phyloP scores from a whole-genome alignment of 1,140 invertebrate species.

The Helicorthomorpha holstii region DNA sequence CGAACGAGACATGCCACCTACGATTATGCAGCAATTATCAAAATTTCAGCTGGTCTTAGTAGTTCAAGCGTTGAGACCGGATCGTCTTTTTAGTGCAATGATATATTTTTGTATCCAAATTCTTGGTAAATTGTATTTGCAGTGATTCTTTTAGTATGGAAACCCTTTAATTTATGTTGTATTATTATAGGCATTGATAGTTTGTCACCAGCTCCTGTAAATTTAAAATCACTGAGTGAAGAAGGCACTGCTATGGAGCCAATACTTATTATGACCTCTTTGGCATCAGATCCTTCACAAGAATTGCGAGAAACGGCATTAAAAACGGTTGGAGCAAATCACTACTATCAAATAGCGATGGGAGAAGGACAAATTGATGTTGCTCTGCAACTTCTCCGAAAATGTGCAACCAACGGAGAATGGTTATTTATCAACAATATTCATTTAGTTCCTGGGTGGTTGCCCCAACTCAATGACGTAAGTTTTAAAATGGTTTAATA shows the following conservation, averaged over 20 bases:
- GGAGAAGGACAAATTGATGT: constrained; percentile 52
- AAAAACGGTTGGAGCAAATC: constrained; percentile 32
- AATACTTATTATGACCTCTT: constrained; percentile 51
- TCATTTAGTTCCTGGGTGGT: constrained; percentile 62
- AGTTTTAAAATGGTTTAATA: constrained; percentile 2
- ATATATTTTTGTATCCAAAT: constrained; percentile 46
- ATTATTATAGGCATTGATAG: constrained; percentile 32
- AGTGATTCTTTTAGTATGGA: too few relatives aligned
- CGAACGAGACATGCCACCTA: constrained; percentile 36
- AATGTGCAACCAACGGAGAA: constrained; percentile 36
- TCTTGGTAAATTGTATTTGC: constrained; percentile 32
- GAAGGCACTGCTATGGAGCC: constrained; percentile 44
- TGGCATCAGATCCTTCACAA: constrained; percentile 64
- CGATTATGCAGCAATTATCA: constrained; percentile 36
- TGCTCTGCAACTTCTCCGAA: constrained; percentile 35
- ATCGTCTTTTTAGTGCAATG: constrained; percentile 54
- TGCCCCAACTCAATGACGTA: constrained; percentile 50
- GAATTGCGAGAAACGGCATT: constrained; percentile 49
- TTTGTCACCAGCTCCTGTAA: constrained; percentile 41
- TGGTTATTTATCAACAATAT: constrained; percentile 78
- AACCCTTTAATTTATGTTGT: constrained; percentile 15
- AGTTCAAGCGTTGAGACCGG: constrained; percentile 62
- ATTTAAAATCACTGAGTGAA: constrained; percentile 36
- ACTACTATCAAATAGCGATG: constrained; percentile 49
- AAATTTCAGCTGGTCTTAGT: constrained; percentile 71